A percentile compares a stretch with the other conserved stretches of the same genome.
Evolutionary conservation across 1,140 invertebrate genomes (phyloP).

Genomic region (Solen grandis): DNA sequence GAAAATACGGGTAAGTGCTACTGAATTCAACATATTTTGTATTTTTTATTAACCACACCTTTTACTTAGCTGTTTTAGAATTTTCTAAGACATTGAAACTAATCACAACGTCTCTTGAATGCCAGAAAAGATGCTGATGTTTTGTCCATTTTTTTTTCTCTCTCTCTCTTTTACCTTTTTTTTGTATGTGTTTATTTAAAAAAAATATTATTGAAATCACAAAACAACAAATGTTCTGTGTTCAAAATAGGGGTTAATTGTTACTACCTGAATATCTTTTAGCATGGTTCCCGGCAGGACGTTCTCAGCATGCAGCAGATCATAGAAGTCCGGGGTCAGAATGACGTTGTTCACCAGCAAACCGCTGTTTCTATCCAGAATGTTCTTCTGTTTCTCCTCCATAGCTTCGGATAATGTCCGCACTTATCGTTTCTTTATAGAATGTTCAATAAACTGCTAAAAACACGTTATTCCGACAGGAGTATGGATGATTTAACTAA

Average conservation of each 20-base stretch:
- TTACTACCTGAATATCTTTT: conserved; percentile 34
- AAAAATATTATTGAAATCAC: neutral
- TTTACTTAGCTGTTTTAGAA: neutral
- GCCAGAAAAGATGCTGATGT: no score
- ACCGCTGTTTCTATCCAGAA: conserved; percentile 41
- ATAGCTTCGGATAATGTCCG: no score
- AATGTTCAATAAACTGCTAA: no score
- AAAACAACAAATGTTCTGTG: neutral
- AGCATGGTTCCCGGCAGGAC: conserved; percentile 56
- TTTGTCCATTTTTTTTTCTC: no score
- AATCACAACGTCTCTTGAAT: no score
- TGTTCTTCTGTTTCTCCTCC: conserved; percentile 37
- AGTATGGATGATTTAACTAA: no score
- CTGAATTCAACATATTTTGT: neutral
- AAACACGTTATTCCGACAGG: no score
- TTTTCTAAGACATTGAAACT: neutral
- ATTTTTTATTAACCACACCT: neutral
- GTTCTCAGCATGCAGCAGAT: conserved; percentile 19
- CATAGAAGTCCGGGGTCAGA: conserved; percentile 40
- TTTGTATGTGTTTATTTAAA: neutral
- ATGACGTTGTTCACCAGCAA: conserved; percentile 34
- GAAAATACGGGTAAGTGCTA: neutral
- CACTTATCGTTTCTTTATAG: no score
- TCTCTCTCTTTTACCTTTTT: neutral
- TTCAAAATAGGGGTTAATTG: neutral